Conservation (phyloP, 2,797 vertebrate species). For the Hippoglossus hippoglossus region DNA sequence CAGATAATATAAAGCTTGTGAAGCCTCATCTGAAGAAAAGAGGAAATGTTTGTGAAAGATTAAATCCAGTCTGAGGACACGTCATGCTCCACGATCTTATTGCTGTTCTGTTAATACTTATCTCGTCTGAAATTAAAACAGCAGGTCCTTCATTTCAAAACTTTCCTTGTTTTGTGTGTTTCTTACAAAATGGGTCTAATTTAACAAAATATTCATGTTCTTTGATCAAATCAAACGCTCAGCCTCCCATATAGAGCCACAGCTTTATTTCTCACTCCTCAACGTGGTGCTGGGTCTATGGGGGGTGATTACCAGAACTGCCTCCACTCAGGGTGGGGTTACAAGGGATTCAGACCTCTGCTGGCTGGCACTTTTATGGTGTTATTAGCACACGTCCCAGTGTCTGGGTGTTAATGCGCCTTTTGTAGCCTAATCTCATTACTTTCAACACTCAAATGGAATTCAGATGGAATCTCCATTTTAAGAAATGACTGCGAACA, state of each 20-base stretch:
- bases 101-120: constrained; percentile 23
- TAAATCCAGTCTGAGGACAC: not conserved
- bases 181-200: constrained; percentile 50
- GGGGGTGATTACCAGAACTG: constrained; percentile 53
- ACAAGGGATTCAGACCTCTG: constrained; percentile 50
- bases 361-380: constrained; percentile 74
- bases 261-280: constrained; percentile 28
- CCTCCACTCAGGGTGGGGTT: constrained; percentile 54
- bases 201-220: constrained; percentile 57
- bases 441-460: constrained; percentile 67
- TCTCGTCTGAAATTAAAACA: constrained; percentile 42
- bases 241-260: constrained; percentile 33
- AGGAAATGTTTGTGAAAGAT: not conserved
- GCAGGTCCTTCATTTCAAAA: constrained; percentile 35
- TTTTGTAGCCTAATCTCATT: constrained; percentile 70
- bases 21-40: not conserved
- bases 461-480: constrained; percentile 73
- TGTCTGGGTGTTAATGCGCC: constrained; percentile 56
- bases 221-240: constrained; percentile 59
- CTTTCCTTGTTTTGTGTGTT: constrained; percentile 30
- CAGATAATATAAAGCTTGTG: not conserved
- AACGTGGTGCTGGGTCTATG: constrained; percentile 26
- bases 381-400: constrained; percentile 72
- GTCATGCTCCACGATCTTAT: constrained; percentile 4
- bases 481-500: constrained; percentile 60